These are phyloP conservation scores for Melieria omissa DNA, from an alignment of 2,888 invertebrate species.

Conservation along the genomic window DNA sequence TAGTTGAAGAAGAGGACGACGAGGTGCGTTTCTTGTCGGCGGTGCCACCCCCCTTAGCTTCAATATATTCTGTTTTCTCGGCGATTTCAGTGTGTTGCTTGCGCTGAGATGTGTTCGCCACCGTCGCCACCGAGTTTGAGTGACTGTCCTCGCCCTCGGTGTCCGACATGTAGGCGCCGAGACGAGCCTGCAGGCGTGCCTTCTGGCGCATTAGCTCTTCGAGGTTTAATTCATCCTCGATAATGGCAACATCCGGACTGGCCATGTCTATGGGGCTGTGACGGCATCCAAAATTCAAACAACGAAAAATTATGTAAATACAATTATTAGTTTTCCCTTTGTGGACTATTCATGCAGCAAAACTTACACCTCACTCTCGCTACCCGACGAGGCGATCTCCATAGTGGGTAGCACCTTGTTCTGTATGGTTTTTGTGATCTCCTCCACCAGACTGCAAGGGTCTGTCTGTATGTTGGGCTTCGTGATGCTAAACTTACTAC, in stretches of 20 bases:
- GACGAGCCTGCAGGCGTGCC: slow-evolving; percentile 81
- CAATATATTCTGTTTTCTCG: background rate
- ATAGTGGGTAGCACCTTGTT: slow-evolving; percentile 66
- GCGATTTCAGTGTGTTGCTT: background rate
- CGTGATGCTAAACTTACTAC: slow-evolving; percentile 54
- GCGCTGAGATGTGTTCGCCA: background rate
- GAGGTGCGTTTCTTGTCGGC: slow-evolving; percentile 32
- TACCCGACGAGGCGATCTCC: slow-evolving; percentile 77
- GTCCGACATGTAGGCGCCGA: slow-evolving; percentile 81
- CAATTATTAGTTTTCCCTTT: background rate
- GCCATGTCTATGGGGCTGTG: slow-evolving; percentile 71
- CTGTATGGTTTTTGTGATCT: slow-evolving; percentile 67
- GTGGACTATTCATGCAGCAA: background rate
- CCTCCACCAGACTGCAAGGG: slow-evolving; percentile 68
- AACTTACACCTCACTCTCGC: slow-evolving; percentile 71
- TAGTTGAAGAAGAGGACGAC: slow-evolving; percentile 53
- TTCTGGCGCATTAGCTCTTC: slow-evolving; percentile 92
- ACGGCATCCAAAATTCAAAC: background rate
- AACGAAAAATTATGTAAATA: slow-evolving; percentile 14
- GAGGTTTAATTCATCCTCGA: slow-evolving; percentile 87
- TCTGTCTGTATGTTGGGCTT: slow-evolving; percentile 66
- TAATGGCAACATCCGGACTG: slow-evolving; percentile 78
- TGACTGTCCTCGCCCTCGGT: slow-evolving; percentile 71
- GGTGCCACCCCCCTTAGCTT: slow-evolving; percentile 8
- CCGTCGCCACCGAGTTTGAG: slow-evolving; percentile 46